phyloP scores from a whole-genome alignment of 2,888 invertebrate species.

The Rhabditoides inermis region DNA sequence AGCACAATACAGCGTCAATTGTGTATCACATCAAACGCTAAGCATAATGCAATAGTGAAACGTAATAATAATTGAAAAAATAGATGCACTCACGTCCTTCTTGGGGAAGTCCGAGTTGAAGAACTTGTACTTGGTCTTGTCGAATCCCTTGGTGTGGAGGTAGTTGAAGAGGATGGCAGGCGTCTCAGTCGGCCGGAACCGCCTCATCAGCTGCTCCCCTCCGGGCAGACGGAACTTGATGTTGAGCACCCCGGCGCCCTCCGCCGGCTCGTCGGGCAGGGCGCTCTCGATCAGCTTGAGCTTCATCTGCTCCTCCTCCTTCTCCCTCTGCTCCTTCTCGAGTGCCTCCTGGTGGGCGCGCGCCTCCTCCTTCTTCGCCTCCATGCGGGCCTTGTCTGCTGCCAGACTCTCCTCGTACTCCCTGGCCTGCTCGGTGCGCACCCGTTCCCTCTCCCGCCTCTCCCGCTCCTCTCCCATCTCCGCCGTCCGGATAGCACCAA shows the following conservation, averaged over 20 bases:
- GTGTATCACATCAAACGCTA: not conserved
- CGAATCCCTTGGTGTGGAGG: constrained; percentile 40
- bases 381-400: constrained; percentile 33
- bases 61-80: constrained; percentile 1
- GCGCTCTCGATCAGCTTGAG: not conserved
- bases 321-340: constrained; percentile 10
- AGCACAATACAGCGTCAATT: not conserved
- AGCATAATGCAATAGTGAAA: not conserved
- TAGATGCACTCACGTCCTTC: constrained; percentile 34
- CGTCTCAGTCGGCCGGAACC: constrained; percentile 34
- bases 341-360: constrained; percentile 21
- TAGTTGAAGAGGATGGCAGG: constrained; percentile 28
- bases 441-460: constrained; percentile 35
- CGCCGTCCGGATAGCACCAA: constrained; percentile 17
- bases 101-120: constrained; percentile 48
- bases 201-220: constrained; percentile 33
- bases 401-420: constrained; percentile 41
- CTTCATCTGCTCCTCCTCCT: constrained; percentile 16
- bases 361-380: constrained; percentile 27
- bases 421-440: constrained; percentile 36
- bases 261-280: constrained; percentile 39
- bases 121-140: constrained; percentile 23
- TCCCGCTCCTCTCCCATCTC: constrained; percentile 25
- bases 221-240: constrained; percentile 43
- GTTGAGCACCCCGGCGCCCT: constrained; percentile 19